Evolutionary conservation across 2,888 invertebrate genomes (phyloP), one percentile per base, ranked within the genome.

Genomic region (Philonicus albiceps): DNA sequence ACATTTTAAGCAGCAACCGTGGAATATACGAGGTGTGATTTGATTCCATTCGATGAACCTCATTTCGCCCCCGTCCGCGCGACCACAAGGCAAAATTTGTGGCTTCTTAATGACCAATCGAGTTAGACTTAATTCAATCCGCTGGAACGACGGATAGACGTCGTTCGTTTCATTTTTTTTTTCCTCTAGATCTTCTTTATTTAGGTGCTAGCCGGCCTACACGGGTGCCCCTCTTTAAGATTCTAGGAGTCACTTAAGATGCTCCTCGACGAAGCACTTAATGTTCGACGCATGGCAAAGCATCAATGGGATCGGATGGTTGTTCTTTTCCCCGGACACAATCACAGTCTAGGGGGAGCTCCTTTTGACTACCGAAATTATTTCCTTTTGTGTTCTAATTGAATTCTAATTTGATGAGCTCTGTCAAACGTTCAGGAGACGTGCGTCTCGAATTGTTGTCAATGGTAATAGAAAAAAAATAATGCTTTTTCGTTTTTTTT

Each of bases 381-480:
- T 87, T 86, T 83, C 74, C 87, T 81, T 86, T 87, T 87, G 87
- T 87, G 83, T 87, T 43, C 87, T 87, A 87, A 87, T 87, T 87
- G 87, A 87, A 87, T 86, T 87, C 87, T 87, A 87, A 87, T 87
- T 87, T 87, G 86, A 87, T 86, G 43, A 81, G 83, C 75, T 83
- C 86, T 86, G 86, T 87, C 86, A 83, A 22, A 83, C 37, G 81
- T 11, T 64, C 13, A 19, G 64, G 55, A 22, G 55, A 81, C 81
- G 81, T 83, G 64, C 81, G 81, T 1, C 53, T 43, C 81, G 37
- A 49, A 49, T 43, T 78, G 78, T 27, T 64, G 64, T 64, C 64
- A 64, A 64, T 49, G 49, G 49, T 22, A 40, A 76, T 19, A 6
- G 37, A 27, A 76, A 43, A 37, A 37, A 37, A 22, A 76, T 11